These are phyloP conservation scores for Ammospiza caudacuta DNA, from an alignment of 2,113 vertebrate genomes.

Conservation along the genomic window DNA sequence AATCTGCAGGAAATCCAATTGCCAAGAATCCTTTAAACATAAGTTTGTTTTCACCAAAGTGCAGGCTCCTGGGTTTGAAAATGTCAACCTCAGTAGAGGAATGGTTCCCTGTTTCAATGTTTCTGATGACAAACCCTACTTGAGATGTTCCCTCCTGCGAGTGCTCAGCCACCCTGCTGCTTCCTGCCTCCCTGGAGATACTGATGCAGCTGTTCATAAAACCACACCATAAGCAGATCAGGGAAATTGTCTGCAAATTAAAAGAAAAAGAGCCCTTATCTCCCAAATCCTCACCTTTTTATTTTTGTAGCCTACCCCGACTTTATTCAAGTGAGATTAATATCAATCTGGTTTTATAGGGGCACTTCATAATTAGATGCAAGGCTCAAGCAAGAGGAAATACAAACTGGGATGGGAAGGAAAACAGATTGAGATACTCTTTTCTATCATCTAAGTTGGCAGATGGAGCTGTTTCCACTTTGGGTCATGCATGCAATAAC, in stretches of 20 bases:
- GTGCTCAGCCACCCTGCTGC: conserved; percentile 4
- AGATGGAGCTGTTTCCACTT: not conserved
- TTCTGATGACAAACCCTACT: conserved; percentile 9
- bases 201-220: conserved; percentile 40
- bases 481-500: not conserved
- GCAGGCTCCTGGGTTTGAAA: conserved; percentile 38
- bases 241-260: conserved; percentile 10
- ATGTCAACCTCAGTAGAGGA: not conserved
- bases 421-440: not conserved
- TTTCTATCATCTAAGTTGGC: not conserved
- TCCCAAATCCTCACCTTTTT: not conserved
- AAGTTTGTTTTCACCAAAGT: conserved; percentile 32
- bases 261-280: not conserved
- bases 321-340: not conserved
- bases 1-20: conserved; percentile 15
- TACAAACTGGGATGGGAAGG: not conserved
- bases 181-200: conserved; percentile 2
- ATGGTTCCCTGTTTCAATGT: not conserved
- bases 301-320: not conserved
- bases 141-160: conserved; percentile 30
- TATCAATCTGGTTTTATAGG: not conserved
- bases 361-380: not conserved
- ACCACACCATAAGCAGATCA: not conserved
- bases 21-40: conserved; percentile 15
- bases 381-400: not conserved